These are phyloP conservation scores for Rissa tridactyla DNA, from an alignment of 2,113 vertebrate genomes.

Conservation along the genomic window DNA sequence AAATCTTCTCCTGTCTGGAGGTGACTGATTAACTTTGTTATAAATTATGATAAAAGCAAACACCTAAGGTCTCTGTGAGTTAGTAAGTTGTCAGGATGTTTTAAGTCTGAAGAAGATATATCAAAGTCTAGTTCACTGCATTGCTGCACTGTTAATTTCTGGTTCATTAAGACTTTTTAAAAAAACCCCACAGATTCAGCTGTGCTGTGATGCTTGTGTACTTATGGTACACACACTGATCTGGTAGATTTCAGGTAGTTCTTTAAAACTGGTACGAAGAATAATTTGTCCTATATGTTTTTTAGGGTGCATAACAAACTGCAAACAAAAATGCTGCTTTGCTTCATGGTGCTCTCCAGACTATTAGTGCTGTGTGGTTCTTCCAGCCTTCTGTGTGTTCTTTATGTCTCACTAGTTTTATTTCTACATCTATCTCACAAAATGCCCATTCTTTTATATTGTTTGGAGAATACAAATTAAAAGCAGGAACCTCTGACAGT, in stretches of 20 bases:
- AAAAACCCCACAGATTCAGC: not conserved
- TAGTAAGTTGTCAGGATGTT: conserved; percentile 13
- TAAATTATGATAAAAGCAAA: conserved; percentile 31
- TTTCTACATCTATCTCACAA: not conserved
- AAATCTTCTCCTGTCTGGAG: not conserved
- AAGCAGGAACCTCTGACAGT: not conserved
- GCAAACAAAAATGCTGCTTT: not conserved
- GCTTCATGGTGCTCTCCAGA: not conserved
- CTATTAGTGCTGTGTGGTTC: not conserved
- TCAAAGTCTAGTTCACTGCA: not conserved
- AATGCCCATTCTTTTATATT: not conserved
- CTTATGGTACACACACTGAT: rapidly evolving
- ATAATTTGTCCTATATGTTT: not conserved
- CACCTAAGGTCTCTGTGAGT: conserved; percentile 22
- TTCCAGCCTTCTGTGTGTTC: not conserved
- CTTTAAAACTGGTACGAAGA: not conserved
- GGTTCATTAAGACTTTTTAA: not conserved
- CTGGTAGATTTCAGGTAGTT: not conserved
- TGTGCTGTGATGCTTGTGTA: not conserved
- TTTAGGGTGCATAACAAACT: not conserved
- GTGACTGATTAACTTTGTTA: conserved; percentile 45
- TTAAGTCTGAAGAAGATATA: conserved; percentile 14
- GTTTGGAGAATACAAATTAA: not conserved
- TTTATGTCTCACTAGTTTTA: not conserved
- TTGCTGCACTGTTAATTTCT: conserved; percentile 6